Conservation (phyloP, 2,888 invertebrate species). For the Sphaerophoria taeniata region DNA sequence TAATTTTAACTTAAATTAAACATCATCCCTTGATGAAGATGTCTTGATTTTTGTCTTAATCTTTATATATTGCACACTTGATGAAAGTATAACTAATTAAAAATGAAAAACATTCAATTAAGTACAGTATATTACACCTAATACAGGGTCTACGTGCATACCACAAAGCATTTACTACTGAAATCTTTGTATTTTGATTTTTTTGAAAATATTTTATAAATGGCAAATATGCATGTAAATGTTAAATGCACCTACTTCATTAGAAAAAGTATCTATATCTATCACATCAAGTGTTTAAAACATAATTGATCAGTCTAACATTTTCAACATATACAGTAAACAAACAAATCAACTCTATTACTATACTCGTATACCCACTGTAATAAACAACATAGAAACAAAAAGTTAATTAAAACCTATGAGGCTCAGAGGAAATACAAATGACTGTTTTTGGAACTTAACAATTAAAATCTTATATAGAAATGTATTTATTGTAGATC, state of each 20-base stretch:
- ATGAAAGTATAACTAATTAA: constrained; percentile 4
- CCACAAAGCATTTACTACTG: constrained; percentile 39
- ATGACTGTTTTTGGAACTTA: constrained; percentile 72
- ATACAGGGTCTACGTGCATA: constrained; percentile 59
- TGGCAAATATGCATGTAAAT: constrained; percentile 14
- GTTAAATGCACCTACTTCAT: constrained; percentile 53
- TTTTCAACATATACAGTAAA: background rate
- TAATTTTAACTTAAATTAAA: background rate
- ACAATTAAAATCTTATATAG: constrained; percentile 40
- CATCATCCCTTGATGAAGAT: background rate
- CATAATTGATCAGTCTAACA: constrained; percentile 42
- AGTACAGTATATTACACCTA: constrained; percentile 18
- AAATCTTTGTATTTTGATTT: background rate
- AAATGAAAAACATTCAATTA: constrained; percentile 46
- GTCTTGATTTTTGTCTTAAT: constrained; percentile 11
- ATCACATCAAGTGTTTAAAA: constrained; percentile 28
- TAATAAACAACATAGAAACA: constrained; percentile 1
- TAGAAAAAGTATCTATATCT: background rate
- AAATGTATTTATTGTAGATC: constrained; percentile 44
- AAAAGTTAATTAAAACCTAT: constrained; percentile 62
- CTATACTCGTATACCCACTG: background rate
- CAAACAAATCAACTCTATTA: background rate
- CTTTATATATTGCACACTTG: constrained; percentile 15
- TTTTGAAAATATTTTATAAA: background rate
- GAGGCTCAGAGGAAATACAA: constrained; percentile 74